A percentile compares a stretch with the other conserved stretches of the same genome.
phyloP scores from a whole-genome alignment of 2,113 vertebrate genomes.

The Daphoenositta chrysoptera region DNA sequence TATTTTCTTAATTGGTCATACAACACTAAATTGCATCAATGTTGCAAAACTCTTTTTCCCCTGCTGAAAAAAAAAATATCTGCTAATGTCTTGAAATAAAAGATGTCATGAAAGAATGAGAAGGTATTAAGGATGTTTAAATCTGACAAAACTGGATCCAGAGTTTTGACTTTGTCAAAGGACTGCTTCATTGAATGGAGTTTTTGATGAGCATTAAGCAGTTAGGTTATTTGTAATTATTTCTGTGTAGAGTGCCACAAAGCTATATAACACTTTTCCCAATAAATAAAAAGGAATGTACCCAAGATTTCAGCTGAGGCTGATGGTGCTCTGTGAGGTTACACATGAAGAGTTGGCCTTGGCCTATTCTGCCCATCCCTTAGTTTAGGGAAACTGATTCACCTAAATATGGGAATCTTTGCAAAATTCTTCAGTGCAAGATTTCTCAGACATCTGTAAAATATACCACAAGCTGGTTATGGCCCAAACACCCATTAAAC shows the following conservation, averaged over 20 bases:
- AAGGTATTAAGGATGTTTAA: not conserved
- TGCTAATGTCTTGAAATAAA: not conserved
- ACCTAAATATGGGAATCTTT: not conserved
- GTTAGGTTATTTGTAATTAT: not conserved
- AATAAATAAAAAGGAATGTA: not conserved
- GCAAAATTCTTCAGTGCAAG: not conserved
- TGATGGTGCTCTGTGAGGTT: not conserved
- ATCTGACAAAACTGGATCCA: not conserved
- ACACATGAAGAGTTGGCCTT: not conserved
- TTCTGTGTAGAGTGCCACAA: not conserved
- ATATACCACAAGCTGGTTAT: not conserved
- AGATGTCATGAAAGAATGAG: not conserved
- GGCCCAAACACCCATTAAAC: not conserved
- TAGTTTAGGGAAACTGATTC: not conserved
- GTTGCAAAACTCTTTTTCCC: not conserved
- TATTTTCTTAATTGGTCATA: not conserved
- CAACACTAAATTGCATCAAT: not conserved
- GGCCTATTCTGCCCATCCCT: not conserved
- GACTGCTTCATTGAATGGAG: not conserved
- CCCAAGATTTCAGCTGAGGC: not conserved
- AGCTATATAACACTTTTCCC: not conserved
- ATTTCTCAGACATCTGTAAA: not conserved
- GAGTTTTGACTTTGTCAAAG: not conserved
- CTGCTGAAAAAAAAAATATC: not conserved
- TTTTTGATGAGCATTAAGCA: not conserved